Conservation (phyloP, 1,140 invertebrate species). For the Drosophila nigromelanica region DNA sequence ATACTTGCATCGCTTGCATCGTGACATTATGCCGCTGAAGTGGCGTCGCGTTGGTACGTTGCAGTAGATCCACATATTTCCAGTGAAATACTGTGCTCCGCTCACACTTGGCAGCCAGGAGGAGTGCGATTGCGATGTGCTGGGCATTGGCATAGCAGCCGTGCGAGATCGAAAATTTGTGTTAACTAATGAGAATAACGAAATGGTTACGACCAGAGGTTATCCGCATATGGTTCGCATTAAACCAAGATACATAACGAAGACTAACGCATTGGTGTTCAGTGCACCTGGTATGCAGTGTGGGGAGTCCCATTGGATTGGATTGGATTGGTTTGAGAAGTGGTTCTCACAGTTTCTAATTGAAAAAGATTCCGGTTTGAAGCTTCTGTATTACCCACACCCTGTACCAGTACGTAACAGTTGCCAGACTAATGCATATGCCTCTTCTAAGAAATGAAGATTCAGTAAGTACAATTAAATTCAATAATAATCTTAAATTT, state of each 20-base stretch:
- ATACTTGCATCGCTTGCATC: conserved; percentile 64
- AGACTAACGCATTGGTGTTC: conserved; percentile 68
- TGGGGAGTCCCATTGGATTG: conserved; percentile 85
- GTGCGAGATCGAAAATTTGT: conserved; percentile 85
- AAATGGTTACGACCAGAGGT: conserved; percentile 85
- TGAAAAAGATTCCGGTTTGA: conserved; percentile 85
- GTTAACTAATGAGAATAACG: conserved; percentile 84
- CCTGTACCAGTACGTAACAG: conserved; percentile 76
- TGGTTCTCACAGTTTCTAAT: conserved; percentile 87
- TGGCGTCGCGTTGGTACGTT: conserved; percentile 85
- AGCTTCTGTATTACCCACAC: conserved; percentile 86
- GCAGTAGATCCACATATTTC: conserved; percentile 84
- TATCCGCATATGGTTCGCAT: conserved; percentile 85
- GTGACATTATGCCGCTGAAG: conserved; percentile 66
- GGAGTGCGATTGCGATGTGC: conserved; percentile 83
- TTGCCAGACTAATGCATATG: conserved; percentile 52
- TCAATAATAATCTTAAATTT: no score
- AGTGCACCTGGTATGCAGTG: conserved; percentile 84
- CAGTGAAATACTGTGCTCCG: conserved; percentile 85
- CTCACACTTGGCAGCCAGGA: conserved; percentile 65
- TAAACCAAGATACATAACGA: conserved; percentile 69
- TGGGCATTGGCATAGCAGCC: conserved; percentile 84
- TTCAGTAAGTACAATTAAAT: conserved; percentile 53
- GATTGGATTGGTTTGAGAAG: conserved; percentile 85
- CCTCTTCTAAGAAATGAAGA: conserved; percentile 65